Conservation (phyloP, 2,888 invertebrate genomes). For the Dynastes hyllus region DNA sequence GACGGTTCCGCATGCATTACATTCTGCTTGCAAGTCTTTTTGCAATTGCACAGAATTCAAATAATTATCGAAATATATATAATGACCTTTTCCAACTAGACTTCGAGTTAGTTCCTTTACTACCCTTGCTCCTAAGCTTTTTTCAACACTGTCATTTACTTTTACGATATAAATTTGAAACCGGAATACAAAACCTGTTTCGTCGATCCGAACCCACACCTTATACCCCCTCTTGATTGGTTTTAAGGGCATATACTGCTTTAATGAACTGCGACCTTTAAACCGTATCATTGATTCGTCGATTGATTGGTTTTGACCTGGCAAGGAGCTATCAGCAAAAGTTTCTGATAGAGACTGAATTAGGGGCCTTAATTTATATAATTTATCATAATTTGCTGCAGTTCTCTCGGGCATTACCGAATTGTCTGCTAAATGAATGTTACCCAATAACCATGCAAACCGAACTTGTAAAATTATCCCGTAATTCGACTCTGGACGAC, state of each 20-base stretch:
- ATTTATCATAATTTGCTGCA: neutral
- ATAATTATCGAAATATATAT: slow-evolving; percentile 59
- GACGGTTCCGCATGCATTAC: slow-evolving; percentile 58
- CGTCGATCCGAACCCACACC: slow-evolving; percentile 57
- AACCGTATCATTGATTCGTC: neutral
- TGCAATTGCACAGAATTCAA: slow-evolving; percentile 56
- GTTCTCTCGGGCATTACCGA: neutral
- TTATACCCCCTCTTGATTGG: slow-evolving; percentile 59
- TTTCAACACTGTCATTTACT: slow-evolving; percentile 57
- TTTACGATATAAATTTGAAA: slow-evolving; percentile 64
- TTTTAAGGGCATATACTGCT: slow-evolving; percentile 46
- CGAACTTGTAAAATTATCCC: too few relatives aligned
- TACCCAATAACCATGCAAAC: neutral
- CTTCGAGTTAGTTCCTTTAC: slow-evolving; percentile 49
- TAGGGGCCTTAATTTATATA: neutral
- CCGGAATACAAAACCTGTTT: slow-evolving; percentile 58
- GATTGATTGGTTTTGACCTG: neutral
- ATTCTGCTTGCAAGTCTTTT: slow-evolving; percentile 51
- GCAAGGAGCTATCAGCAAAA: neutral
- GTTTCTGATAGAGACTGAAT: neutral
- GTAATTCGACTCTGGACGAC: neutral
- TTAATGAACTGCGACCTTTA: neutral
- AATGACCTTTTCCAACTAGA: slow-evolving; percentile 15
- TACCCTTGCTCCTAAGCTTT: slow-evolving; percentile 53
- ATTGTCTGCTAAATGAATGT: neutral